Percentiles rank a stretch among this genome's conserved stretches.
These are phyloP conservation scores for Anticlea derivata DNA, from an alignment of 2,888 invertebrate species.

Conservation along the genomic window DNA sequence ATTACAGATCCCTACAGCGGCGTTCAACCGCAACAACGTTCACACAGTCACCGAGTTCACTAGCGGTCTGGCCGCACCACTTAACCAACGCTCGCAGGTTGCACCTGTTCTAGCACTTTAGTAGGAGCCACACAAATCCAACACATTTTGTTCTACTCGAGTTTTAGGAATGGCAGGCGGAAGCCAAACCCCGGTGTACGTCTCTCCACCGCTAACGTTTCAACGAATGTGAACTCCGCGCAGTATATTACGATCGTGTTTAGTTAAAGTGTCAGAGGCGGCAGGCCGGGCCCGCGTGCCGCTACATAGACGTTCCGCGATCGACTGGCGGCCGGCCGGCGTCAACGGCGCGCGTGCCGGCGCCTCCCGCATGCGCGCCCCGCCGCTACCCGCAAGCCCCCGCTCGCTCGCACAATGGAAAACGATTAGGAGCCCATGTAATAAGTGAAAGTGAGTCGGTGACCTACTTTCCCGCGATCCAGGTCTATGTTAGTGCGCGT, in stretches of 20 bases:
- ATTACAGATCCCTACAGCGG: slow-evolving; percentile 76
- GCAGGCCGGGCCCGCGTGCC: slow-evolving; percentile 68
- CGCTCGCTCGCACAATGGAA: slow-evolving; percentile 86
- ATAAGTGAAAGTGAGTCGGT: slow-evolving; percentile 95
- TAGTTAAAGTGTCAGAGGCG: slow-evolving; percentile 46
- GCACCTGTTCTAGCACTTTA: slow-evolving; percentile 81
- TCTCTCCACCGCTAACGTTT: slow-evolving; percentile 47
- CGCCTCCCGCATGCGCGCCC: slow-evolving; percentile 82
- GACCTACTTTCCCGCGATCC: slow-evolving; percentile 96
- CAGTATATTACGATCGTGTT: slow-evolving; percentile 73
- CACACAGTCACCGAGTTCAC: slow-evolving; percentile 83
- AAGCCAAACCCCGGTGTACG: slow-evolving; percentile 52
- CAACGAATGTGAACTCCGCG: slow-evolving; percentile 62
- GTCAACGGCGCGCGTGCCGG: slow-evolving; percentile 79
- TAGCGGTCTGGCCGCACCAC: slow-evolving; percentile 81
- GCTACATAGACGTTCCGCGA: slow-evolving; percentile 71
- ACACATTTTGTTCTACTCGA: slow-evolving; percentile 73
- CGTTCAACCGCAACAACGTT: slow-evolving; percentile 80
- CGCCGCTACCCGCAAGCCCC: slow-evolving; percentile 76
- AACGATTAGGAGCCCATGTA: slow-evolving; percentile 91
- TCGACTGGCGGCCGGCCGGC: slow-evolving; percentile 81
- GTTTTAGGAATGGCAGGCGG: slow-evolving; percentile 44
- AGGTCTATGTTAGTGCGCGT: slow-evolving; percentile 94
- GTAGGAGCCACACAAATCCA: slow-evolving; percentile 76
- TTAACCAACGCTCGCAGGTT: slow-evolving; percentile 78